Base-by-base conservation (phyloP, 2,888 invertebrate genomes). In the Callimorpha dominula region DNA sequence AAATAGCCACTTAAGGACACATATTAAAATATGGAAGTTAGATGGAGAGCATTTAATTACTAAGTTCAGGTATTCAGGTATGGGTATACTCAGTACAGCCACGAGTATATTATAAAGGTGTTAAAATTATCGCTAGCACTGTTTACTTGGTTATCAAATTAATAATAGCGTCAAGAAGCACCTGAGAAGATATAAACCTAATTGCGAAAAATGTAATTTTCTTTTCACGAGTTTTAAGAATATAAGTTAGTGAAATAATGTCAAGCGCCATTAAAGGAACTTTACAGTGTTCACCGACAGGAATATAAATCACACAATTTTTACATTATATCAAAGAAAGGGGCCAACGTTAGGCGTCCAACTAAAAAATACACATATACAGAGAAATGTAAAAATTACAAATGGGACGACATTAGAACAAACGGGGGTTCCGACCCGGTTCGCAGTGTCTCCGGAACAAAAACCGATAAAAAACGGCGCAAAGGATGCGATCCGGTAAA, bases 401-500 rank as follows among this genome's bases (percentile, higher is more conserved):
- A 94, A 95, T 93, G 95, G 92, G 87, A 88, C 89, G 88, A 91
- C 95, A 94, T 95, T 94, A 95, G 94, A 92, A 93, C 94, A 92
- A 94, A 91, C 92, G 93, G 89, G 87, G 88, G 88, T 87, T 81
- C 89, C 81, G 83, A 83, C 85, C 84, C 84, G 86, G 89, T 81
- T 84, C 91, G 83, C 75, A 83, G 82, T 84, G 93, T 94, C 94
- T 93, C 95, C 95, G 95, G 94, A 95, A 95, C 95, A 95, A 95
- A 95, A 95, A 94, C 94, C 95, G 94, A 94, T 94, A 95, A 95
- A 95, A 95, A 94, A 89, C 92, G 88, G 87, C 91, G 91, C 91
- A 93, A 94, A 93, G 94, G 94, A 93, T 93, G 94, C 94, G 94
- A 95, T 94, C 92, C 94, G 94, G 94, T 94, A 94, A 95, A 95